Evolutionary conservation across 2,113 vertebrate genomes (phyloP).

Genomic region (Gallinago undulata): DNA sequence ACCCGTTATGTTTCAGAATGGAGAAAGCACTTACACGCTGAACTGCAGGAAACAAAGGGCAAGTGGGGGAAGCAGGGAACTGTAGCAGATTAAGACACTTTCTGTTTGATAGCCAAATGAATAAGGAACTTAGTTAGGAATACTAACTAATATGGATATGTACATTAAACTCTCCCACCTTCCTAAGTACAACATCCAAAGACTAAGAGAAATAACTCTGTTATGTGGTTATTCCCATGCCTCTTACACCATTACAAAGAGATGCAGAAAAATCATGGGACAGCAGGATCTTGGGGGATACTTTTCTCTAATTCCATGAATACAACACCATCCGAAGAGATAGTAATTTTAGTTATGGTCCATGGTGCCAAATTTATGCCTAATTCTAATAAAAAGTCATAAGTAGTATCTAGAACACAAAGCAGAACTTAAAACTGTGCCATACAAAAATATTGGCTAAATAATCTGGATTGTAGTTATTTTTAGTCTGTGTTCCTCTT

Average conservation of each 20-base stretch:
- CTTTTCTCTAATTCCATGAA: background rate
- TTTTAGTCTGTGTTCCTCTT: background rate
- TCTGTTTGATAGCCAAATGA: background rate
- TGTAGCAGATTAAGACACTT: background rate
- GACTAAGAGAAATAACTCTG: background rate
- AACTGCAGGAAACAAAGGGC: background rate
- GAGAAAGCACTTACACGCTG: background rate
- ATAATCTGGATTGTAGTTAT: background rate
- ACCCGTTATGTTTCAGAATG: background rate
- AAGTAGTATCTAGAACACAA: background rate
- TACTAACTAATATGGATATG: background rate
- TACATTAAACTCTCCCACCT: background rate
- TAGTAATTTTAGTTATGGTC: background rate
- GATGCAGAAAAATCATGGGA: background rate
- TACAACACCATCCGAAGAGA: fast-evolving
- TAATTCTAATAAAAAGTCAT: background rate
- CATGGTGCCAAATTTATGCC: background rate
- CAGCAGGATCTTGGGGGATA: fast-evolving
- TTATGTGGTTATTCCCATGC: fast-evolving
- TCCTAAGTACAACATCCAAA: background rate
- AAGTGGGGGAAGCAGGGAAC: background rate
- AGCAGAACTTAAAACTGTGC: background rate
- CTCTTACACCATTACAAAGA: background rate
- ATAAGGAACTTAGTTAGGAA: background rate
- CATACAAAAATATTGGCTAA: background rate